A percentile compares a stretch with the other conserved stretches of the same genome.
Conservation (phyloP, 2,888 invertebrate species). For the Cephus runcator region DNA sequence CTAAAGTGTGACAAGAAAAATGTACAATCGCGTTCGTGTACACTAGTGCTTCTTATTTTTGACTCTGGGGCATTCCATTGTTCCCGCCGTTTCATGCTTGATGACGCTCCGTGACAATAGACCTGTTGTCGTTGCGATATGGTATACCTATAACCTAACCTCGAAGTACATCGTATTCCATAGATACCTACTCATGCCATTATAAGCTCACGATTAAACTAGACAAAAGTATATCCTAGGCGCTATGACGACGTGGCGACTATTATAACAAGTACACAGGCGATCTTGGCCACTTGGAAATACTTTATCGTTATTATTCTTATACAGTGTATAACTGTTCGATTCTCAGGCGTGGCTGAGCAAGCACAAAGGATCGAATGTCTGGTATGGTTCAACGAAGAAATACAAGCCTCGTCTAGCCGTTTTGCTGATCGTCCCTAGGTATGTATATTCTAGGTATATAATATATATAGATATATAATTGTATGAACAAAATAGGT, state of each 20-base stretch:
- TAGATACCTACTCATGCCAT: background rate
- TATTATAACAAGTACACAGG: background rate
- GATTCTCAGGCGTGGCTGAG: constrained; percentile 53
- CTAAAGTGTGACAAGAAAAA: background rate
- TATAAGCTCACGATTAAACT: background rate
- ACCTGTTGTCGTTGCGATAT: background rate
- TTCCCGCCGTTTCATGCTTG: constrained; percentile 49
- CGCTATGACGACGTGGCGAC: background rate
- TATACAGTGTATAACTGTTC: constrained; percentile 15
- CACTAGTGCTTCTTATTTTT: background rate
- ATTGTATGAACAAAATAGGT: background rate
- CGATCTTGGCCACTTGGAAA: background rate
- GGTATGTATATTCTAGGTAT: background rate
- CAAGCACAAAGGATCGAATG: constrained; percentile 48
- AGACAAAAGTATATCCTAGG: background rate
- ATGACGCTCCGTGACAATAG: constrained; percentile 17
- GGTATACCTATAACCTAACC: background rate
- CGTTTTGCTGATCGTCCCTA: background rate
- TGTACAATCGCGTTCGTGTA: background rate
- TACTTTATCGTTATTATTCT: background rate
- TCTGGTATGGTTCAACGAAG: constrained; percentile 38
- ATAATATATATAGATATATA: background rate
- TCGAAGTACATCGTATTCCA: background rate
- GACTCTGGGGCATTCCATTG: constrained; percentile 34
- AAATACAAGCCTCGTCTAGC: constrained; percentile 29